These are phyloP conservation scores for Sphenodon punctatus DNA, from an alignment of 2,797 vertebrate species.

Conservation along the genomic window DNA sequence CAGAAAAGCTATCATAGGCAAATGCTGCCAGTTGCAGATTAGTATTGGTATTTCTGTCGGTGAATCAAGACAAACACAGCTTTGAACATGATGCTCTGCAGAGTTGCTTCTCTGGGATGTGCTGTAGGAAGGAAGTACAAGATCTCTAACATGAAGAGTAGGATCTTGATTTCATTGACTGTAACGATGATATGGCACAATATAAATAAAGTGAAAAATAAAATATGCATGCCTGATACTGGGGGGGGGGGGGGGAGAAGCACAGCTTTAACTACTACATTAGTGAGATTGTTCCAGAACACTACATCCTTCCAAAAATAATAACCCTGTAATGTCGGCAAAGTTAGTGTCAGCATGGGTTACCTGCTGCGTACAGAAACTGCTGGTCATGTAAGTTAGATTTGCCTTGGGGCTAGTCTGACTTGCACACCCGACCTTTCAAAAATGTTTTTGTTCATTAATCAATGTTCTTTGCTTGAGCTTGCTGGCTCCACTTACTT, in stretches of 20 bases:
- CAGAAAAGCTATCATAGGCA: not conserved
- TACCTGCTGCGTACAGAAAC: constrained; percentile 71
- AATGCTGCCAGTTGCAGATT: not conserved
- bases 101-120: not conserved
- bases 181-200: constrained; percentile 29
- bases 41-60: not conserved
- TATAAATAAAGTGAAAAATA: constrained; percentile 57
- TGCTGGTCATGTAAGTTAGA: constrained; percentile 67
- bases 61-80: not conserved
- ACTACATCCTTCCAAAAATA: constrained; percentile 74
- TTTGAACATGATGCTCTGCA: not conserved
- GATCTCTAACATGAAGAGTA: constrained; percentile 15
- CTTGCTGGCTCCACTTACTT: constrained; percentile 66
- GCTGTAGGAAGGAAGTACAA: not conserved
- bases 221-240: constrained; percentile 61
- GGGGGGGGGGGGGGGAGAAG: too few species aligned
- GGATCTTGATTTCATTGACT: constrained; percentile 56
- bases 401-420: constrained; percentile 70
- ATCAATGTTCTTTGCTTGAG: constrained; percentile 71
- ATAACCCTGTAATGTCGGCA: constrained; percentile 73
- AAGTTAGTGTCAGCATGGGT: constrained; percentile 73
- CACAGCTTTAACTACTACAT: constrained; percentile 70
- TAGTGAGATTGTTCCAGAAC: constrained; percentile 75
- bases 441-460: constrained; percentile 76
- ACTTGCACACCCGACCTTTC: constrained; percentile 71